phyloP scores from a whole-genome alignment of 2,888 invertebrate species.

The Pedicia rivosa region DNA sequence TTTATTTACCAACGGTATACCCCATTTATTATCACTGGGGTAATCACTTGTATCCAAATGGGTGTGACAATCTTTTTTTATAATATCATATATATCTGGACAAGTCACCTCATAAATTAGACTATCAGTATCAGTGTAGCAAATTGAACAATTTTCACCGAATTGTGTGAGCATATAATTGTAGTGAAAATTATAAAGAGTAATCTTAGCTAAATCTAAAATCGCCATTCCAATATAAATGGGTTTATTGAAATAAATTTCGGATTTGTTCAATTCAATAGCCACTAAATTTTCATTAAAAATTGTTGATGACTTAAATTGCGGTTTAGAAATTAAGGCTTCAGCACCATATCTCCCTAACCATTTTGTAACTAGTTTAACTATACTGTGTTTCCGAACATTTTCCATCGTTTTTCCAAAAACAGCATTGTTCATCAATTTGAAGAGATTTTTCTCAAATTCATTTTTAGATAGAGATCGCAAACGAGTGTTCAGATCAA shows the following conservation, averaged over 20 bases:
- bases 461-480: too few relatives aligned
- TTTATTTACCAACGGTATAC: conserved; percentile 17
- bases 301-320: conserved; percentile 20
- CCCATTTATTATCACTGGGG: conserved; percentile 15
- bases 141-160: conserved; percentile 10
- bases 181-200: conserved; percentile 20
- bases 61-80: conserved; percentile 12
- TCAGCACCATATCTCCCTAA: too few relatives aligned
- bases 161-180: conserved; percentile 13
- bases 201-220: conserved; percentile 17
- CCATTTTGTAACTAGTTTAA: too few relatives aligned
- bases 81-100: conserved; percentile 14
- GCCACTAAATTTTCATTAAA: conserved; percentile 21
- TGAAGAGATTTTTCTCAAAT: too few relatives aligned
- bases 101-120: conserved; percentile 15
- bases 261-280: conserved; percentile 13
- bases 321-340: conserved; percentile 11
- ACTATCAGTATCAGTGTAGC: conserved; percentile 16
- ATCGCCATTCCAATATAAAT: conserved; percentile 14
- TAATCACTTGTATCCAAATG: conserved; percentile 15
- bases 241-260: conserved; percentile 13
- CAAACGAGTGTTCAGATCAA: too few relatives aligned
- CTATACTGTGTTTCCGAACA: too few relatives aligned
- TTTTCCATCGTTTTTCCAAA: too few relatives aligned
- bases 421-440: too few relatives aligned